Evolutionary conservation across 1,140 invertebrate species (phyloP), one percentile per base, ranked within the genome.

Genomic region (Lutraria rhynchaena): DNA sequence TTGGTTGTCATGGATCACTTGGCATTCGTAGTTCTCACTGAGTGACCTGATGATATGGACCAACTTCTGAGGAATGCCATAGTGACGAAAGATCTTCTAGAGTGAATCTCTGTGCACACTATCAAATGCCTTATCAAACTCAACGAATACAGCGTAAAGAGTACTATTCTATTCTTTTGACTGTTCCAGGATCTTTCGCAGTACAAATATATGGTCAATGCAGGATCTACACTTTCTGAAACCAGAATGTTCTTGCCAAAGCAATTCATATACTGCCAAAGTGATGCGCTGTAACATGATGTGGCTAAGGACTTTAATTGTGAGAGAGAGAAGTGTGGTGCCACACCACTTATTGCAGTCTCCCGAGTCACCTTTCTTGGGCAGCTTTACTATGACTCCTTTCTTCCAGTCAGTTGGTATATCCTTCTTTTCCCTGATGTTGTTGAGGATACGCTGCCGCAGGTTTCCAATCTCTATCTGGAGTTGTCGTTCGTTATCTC

Each of bases 291-390:
- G 41, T 13, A 74, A 44, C 13, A 81, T 53, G 55, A 58, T 58
- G 55, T 7, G 55, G 24, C 55, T 58, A 49, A 51, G 49, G 3
- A 37, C 41, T 55, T 60, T 57, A 17, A 1, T 58, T 24, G 60
- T 61, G 11, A 31, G 0, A 15, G 58, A 77, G 24, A 70, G 46
- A 27, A 70, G 27, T 27, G 74, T 83, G 31, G 61, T 83, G 55
- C 82, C 65, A 37, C 65, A n/a, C 51, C 51, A 76, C n/a, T 69
- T 83, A 65, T 78, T 78, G 29, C 65, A 80, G 63, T 83, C 51
- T 61, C 53, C 58, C 17, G 55, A 37, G 41, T 69, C 74, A 27
- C 55, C 67, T 58, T 58, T 83, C 46, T 83, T 70, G 17, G 73
- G 63, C n/a, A 83, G 37, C 53, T 83, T 78, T 4, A 78, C 33